Conservation (phyloP, 2,888 invertebrate genomes). For the Willowsia nigromaculata region DNA sequence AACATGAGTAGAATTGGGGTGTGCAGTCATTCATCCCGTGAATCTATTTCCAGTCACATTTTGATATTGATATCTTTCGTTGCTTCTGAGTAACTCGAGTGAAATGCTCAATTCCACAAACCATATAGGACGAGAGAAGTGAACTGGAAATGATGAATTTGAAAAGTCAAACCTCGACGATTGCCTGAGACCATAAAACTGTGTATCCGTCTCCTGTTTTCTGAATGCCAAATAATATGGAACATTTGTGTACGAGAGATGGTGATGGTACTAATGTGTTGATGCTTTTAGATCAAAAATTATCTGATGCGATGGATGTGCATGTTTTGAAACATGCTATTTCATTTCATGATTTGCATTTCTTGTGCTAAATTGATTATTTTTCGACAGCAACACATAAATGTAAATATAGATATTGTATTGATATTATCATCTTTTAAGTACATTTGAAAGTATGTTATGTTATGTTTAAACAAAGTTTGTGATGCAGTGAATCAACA, state of each 20-base stretch:
- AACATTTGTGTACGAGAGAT: neutral
- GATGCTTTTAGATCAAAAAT: neutral
- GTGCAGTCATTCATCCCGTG: too few species aligned
- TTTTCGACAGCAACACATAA: conserved; percentile 54
- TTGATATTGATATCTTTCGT: neutral
- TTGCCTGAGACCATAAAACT: conserved; percentile 36
- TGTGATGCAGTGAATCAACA: neutral
- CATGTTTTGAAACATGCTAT: neutral
- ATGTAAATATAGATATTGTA: conserved; percentile 45
- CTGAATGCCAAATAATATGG: neutral
- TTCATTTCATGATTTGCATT: conserved; percentile 1
- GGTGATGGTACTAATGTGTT: neutral
- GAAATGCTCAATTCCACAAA: conserved; percentile 63
- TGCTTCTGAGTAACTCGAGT: conserved; percentile 52
- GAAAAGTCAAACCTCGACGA: conserved; percentile 67
- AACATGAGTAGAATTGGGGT: neutral
- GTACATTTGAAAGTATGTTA: neutral
- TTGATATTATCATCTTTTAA: conserved; percentile 40
- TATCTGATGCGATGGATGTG: neutral
- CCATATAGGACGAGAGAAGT: conserved; percentile 75
- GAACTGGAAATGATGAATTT: conserved; percentile 77
- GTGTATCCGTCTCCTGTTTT: neutral
- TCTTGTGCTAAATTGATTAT: conserved; percentile 45
- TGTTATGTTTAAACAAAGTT: neutral
- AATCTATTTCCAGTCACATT: neutral